phyloP scores from a whole-genome alignment of 2,888 invertebrate species.

The Noctuana brunneofusca region DNA sequence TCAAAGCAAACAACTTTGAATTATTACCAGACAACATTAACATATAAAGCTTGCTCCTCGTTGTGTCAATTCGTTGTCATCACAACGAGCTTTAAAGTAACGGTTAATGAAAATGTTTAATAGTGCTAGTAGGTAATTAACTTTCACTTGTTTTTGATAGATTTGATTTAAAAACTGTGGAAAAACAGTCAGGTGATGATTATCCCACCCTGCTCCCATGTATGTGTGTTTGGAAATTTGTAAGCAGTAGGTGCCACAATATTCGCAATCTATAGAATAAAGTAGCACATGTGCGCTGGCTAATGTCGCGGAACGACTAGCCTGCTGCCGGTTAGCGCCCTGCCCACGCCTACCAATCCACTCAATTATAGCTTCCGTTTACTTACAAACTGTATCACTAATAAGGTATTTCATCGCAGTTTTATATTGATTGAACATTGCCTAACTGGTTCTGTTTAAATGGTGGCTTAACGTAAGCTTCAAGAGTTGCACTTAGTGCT shows the following conservation, averaged over 20 bases:
- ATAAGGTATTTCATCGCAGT: background rate
- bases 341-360: conserved; percentile 60
- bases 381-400: conserved; percentile 30
- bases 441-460: background rate
- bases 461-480: background rate
- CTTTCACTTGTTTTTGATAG: background rate
- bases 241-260: conserved; percentile 58
- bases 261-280: conserved; percentile 55
- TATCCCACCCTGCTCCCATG: background rate
- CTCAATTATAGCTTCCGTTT: conserved; percentile 65
- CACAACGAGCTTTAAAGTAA: conserved; percentile 21
- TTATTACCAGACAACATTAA: conserved; percentile 46
- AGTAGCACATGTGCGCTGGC: conserved; percentile 49
- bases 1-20: conserved; percentile 57
- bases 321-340: conserved; percentile 45
- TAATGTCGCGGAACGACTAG: conserved; percentile 60
- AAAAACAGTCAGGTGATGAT: background rate
- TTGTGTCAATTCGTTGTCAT: conserved; percentile 10
- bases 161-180: background rate
- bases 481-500: background rate
- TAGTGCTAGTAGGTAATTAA: background rate
- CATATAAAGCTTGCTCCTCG: conserved; percentile 18
- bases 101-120: background rate
- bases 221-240: conserved; percentile 45
- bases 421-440: background rate